Evolutionary conservation across 2,888 invertebrate genomes (phyloP), one percentile per base, ranked within the genome.

Genomic region (Pristionchus entomophagus): DNA sequence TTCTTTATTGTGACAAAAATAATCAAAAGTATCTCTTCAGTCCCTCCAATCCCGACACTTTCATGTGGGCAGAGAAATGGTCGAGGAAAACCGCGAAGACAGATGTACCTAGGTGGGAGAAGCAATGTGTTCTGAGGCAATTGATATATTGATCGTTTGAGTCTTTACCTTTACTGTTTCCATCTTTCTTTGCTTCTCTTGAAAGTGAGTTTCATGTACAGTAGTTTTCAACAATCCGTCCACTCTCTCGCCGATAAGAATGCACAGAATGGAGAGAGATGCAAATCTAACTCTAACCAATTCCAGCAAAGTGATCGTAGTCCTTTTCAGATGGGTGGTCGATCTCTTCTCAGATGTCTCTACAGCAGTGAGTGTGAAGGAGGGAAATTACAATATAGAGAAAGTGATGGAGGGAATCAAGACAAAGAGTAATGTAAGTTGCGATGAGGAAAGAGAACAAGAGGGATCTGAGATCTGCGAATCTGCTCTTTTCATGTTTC

Each of bases 281-380:
- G n/a, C n/a, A n/a, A n/a, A n/a, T n/a, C n/a, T n/a, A n/a, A n/a
- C n/a, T n/a, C n/a, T n/a, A n/a, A n/a, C n/a, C n/a, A n/a, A n/a
- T n/a, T n/a, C n/a, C n/a, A n/a, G n/a, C n/a, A n/a, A n/a, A n/a
- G n/a, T n/a, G n/a, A n/a, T n/a, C n/a, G n/a, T n/a, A n/a, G n/a
- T n/a, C n/a, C n/a, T n/a, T 38, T 77, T 41, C 82, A 82, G 82
- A 19, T 82, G 82, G 82, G 17, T 82, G 26, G 59, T 35, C 29
- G 59, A 82, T 35, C 56, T 82, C 26, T 82, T 82, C 59, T 88
- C 89, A 14, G 73, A 69, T 29, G 86, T 90, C 22, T 88, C 89
- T 3, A 85, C 87, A 17, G 86, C 65, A 3, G 84, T 91, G 41
- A 88, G 88, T 5, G 86, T 85, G 45, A 77, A 88, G 12, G 88